Evolutionary conservation across 2,888 invertebrate species (phyloP), one percentile per base, ranked within the genome.

Genomic region (Drosophila helvetica): DNA sequence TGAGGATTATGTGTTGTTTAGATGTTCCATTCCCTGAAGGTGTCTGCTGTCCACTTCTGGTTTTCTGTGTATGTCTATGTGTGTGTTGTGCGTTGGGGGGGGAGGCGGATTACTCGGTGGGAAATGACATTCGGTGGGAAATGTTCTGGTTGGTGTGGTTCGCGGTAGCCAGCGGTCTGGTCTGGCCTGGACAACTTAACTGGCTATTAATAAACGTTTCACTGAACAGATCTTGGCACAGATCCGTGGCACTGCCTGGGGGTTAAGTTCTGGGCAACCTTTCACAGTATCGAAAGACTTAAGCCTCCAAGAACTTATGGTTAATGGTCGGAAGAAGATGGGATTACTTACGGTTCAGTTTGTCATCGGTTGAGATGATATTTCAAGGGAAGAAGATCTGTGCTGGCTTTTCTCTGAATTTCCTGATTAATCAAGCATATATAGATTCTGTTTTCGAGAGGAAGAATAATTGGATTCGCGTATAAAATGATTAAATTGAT

Each of bases 101-200:
- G 22, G 22, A 6, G 27, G 51, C 22, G 66, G 82, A 75, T 81
- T 78, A 78, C 56, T 65, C 38, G 62, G 25, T 56, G n/a, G n/a
- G n/a, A n/a, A n/a, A n/a, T 77, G 82, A 87, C 82, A 87, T 67
- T 85, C 61, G 58, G 88, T 83, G 82, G 88, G 88, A 83, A 83
- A 67, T 78, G 88, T 88, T 83, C 86, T 88, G 50, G 53, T 18
- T 52, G 46, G 19, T 56, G 51, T 8, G 47, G 45, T 17, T 55
- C 42, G 30, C 83, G 63, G 77, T 85, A 85, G 82, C 74, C 47
- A 50, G 38, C 25, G 43, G 7, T 53, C 22, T n/a, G 38, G 43
- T 25, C 65, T 19, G 43, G 7, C 51, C 22, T n/a, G 38, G 43
- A 33, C 65, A 55, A 33, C 66, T 56, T 64, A 71, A 62, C 62